Evolutionary conservation across 2,113 vertebrate genomes (phyloP).

Genomic region (Rhinoderma darwinii): DNA sequence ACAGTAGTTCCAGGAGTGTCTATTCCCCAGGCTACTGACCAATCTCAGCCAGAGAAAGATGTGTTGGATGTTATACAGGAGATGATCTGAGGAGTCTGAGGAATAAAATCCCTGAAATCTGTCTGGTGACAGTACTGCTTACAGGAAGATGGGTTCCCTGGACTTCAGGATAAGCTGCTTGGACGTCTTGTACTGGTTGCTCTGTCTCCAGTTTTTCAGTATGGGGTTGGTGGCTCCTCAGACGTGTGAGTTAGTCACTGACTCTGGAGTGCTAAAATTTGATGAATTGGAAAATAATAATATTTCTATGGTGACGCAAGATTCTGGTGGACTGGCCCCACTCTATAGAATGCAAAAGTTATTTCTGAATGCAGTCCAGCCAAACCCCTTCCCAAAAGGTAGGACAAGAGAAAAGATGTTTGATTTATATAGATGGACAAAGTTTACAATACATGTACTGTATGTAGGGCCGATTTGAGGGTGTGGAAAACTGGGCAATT

Average conservation of each 20-base stretch:
- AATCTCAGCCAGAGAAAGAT: background rate
- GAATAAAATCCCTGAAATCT: background rate
- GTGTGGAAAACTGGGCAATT: too few relatives aligned
- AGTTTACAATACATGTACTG: background rate
- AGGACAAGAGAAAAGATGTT: background rate
- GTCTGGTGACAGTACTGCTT: background rate
- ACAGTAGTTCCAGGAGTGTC: background rate
- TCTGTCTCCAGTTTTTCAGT: constrained; percentile 14
- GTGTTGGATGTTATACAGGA: background rate
- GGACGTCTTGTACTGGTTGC: background rate
- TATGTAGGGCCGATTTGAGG: too few relatives aligned
- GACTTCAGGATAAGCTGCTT: background rate
- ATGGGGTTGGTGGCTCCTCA: background rate
- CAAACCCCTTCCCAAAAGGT: constrained; percentile 77
- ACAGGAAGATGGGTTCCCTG: background rate
- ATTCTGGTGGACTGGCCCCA: constrained; percentile 66
- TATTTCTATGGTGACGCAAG: constrained; percentile 64
- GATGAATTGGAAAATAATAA: constrained; percentile 60
- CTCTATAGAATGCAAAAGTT: constrained; percentile 70
- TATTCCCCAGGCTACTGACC: background rate
- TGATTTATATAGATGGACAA: background rate
- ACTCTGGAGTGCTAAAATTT: constrained; percentile 61
- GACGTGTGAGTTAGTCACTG: constrained; percentile 59
- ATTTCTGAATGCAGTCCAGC: constrained; percentile 75
- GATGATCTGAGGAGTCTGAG: background rate